Base-by-base conservation (phyloP, 2,113 vertebrate species). In the Cacatua alba region DNA sequence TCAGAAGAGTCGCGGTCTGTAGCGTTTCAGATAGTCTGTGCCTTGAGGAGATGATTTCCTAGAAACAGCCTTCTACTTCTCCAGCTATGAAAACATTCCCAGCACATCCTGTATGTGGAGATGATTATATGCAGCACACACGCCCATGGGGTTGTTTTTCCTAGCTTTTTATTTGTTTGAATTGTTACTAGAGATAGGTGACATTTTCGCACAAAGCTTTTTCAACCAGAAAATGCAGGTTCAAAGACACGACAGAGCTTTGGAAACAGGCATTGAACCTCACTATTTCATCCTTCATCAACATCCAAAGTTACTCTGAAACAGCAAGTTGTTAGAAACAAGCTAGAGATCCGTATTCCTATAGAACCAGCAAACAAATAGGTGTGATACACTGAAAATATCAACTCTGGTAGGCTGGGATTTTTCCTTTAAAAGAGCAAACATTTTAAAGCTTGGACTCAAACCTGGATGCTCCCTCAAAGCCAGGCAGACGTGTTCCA, bases 71-170 rank as follows among this genome's bases (percentile, higher is more conserved):
- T 51, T 52, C 74, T 67, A 39, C 74, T 92, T 75, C 91, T 86
- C 55, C 95, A 95, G 93, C 94, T 97, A 94, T 92, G 94, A 90
- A 96, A 97, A 95, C 89, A 94, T 89, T 92, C 81, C 91, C 24
- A 18, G 48, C 18, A 57, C 91, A 91, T 95, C 94, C 91, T 85
- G 86, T 51, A 59, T 64, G 68, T 89, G 92, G 89, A 94, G 87
- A 79, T 86, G 72, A 86, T 91, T 91, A 83, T 41, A 74, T 28
- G 18, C 88, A 84, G 71, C 69, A 13, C 79, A 82, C 86, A 44
- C 71, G 0, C 57, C 41, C 87, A 21, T 35, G 24, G 55, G 39
- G 7, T 1, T 64, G 72, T 29, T 31, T 59, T 10, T 52, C 48
- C 52, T 39, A 75, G 55, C 49, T 85, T 90, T 74, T 51, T 35